phyloP scores from a whole-genome alignment of 2,888 invertebrate genomes.

The Eurois occulta region DNA sequence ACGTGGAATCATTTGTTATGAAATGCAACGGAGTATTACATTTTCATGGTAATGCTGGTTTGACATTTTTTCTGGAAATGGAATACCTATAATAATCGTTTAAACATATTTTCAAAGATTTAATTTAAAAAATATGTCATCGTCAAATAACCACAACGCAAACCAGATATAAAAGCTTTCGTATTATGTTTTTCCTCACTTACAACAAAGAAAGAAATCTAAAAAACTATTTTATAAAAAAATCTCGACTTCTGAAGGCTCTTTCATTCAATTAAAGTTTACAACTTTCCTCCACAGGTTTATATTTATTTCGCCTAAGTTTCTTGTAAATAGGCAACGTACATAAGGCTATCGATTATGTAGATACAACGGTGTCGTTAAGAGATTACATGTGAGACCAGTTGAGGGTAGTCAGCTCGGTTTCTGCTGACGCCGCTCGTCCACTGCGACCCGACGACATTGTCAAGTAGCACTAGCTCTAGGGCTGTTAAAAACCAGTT shows the following conservation, averaged over 20 bases:
- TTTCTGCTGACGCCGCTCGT: slow-evolving; percentile 64
- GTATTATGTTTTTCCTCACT: neutral
- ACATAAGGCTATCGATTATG: slow-evolving; percentile 39
- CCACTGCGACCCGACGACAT: slow-evolving; percentile 64
- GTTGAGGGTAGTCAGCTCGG: slow-evolving; percentile 67
- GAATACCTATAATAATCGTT: neutral
- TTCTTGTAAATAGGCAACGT: neutral
- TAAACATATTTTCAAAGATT: neutral
- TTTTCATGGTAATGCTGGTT: neutral
- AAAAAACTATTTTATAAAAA: too few species aligned
- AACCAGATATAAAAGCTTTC: neutral
- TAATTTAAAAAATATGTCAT: neutral
- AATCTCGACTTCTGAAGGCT: too few species aligned
- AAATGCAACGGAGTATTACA: slow-evolving; percentile 30
- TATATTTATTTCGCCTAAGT: slow-evolving; percentile 13
- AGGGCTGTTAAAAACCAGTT: slow-evolving; percentile 52
- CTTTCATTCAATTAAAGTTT: slow-evolving; percentile 21
- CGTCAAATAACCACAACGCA: neutral
- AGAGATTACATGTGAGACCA: slow-evolving; percentile 73
- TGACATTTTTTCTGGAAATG: neutral
- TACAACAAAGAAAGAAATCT: neutral
- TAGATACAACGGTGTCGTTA: slow-evolving; percentile 60
- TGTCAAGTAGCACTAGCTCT: slow-evolving; percentile 51
- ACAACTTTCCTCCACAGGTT: slow-evolving; percentile 11
- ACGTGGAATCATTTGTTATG: slow-evolving; percentile 71